Conservation (phyloP, 2,888 invertebrate species). For the Dolichomitus sp. region DNA sequence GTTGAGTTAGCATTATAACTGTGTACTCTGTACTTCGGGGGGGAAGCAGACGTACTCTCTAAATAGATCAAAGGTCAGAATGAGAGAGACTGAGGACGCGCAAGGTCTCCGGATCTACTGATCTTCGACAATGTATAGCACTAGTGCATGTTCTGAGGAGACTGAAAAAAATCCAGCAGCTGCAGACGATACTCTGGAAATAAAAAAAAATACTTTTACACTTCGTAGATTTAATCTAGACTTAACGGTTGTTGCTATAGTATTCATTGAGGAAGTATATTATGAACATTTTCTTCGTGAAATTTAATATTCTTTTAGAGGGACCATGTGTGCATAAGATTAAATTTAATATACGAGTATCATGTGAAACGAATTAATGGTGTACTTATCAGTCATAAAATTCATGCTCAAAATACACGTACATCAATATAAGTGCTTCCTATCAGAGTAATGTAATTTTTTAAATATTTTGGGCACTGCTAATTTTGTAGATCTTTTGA, state of each 20-base stretch:
- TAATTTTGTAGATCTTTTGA: background rate
- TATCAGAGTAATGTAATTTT: too few species aligned
- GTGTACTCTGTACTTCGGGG: conserved; percentile 6
- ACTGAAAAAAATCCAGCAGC: background rate
- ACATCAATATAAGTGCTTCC: too few species aligned
- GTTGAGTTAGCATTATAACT: conserved; percentile 21
- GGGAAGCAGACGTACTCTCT: background rate
- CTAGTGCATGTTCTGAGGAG: background rate
- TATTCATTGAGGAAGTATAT: background rate
- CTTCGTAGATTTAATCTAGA: background rate
- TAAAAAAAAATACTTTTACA: background rate
- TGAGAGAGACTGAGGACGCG: conserved; percentile 29
- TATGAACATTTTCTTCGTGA: too few species aligned
- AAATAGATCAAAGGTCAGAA: conserved; percentile 42
- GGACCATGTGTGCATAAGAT: too few species aligned
- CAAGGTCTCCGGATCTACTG: conserved; percentile 24
- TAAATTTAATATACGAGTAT: too few species aligned
- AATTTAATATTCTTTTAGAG: too few species aligned
- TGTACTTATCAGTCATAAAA: too few species aligned
- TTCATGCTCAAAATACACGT: too few species aligned
- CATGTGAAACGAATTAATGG: too few species aligned
- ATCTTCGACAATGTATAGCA: background rate
- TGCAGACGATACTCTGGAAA: background rate
- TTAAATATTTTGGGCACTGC: too few species aligned
- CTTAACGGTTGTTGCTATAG: background rate